Evolutionary conservation across 2,888 invertebrate genomes (phyloP), one percentile per base, ranked within the genome.

Genomic region (Noctua janthina): DNA sequence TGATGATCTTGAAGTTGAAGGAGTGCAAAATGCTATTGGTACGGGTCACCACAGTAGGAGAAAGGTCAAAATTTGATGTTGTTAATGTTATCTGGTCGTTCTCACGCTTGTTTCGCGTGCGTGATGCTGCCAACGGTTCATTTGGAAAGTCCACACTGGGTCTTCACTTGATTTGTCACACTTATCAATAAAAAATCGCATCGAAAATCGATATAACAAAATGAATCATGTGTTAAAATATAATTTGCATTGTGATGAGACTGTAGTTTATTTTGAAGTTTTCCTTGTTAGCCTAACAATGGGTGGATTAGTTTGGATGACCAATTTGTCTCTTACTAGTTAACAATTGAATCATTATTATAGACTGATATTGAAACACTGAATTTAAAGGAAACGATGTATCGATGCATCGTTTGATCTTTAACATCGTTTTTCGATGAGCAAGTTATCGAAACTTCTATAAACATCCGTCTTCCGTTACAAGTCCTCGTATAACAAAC

Each of bases 101-200:
- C 96, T 96, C 95, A 96, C 96, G 96, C 93, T 94, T 91, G 94
- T 95, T 92, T 93, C 91, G 93, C 93, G 93, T 93, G 91, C 92
- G 92, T 93, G 93, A 94, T 94, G 91, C 89, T 91, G 90, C 88
- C 87, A 89, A 89, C 91, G 91, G 91, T 90, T 91, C 91, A 93
- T 94, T 93, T 93, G 91, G 93, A 92, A 94, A 94, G 94, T 94
- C 93, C 90, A 91, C 90, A 92, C 92, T 91, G 90, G 91, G 91
- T 92, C 91, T 92, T 91, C 87, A 92, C 90, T 93, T 94, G 92
- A 95, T 95, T 95, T 94, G 94, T 95, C 95, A 94, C 92, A 91
- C 91, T 90, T 90, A 92, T 91, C 89, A 88, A 90, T 91, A 82
- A 91, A 92, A 92, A 90, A 91, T 91, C 88, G 90, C 90, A 90